phyloP scores from a whole-genome alignment of 2,888 invertebrate genomes.

The Empis stercorea region DNA sequence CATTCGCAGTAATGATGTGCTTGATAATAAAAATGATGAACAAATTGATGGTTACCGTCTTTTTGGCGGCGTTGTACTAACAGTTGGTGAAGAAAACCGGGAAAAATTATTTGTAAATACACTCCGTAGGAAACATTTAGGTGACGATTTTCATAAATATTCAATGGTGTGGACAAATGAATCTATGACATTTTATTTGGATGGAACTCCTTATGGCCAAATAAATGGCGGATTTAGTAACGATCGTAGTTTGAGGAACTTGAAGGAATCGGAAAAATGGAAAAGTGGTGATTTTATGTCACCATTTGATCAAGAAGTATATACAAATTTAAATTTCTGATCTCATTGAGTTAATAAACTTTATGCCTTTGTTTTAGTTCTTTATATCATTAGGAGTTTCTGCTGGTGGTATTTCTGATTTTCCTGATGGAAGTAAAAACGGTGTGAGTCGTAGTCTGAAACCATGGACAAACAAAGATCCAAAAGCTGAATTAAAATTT shows the following conservation, averaged over 20 bases:
- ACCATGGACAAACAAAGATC: constrained; percentile 60
- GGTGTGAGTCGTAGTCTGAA: constrained; percentile 34
- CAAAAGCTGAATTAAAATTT: constrained; percentile 55
- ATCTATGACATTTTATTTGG: constrained; percentile 33
- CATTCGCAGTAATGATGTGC: not conserved
- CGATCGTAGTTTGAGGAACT: not conserved
- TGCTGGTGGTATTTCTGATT: constrained; percentile 62
- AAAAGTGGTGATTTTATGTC: not conserved
- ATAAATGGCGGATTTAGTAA: not conserved
- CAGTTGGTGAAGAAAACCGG: not conserved
- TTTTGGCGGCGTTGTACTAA: not conserved
- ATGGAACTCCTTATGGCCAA: constrained; percentile 41
- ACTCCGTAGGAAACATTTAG: not conserved
- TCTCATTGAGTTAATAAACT: no score
- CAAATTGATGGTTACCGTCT: not conserved
- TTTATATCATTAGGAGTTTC: constrained; percentile 64
- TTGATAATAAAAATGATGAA: not conserved
- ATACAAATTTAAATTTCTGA: no score
- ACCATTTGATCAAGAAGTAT: not conserved
- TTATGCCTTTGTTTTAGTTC: constrained; percentile 39
- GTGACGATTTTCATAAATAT: constrained; percentile 53
- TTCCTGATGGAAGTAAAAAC: constrained; percentile 41
- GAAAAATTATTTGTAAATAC: not conserved
- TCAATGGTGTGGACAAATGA: constrained; percentile 47
- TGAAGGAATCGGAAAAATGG: not conserved